Conservation (phyloP, 30 jellyfish, hydroid and myxozoan genomes). For the Hydractinia symbiolongicarpus region DNA sequence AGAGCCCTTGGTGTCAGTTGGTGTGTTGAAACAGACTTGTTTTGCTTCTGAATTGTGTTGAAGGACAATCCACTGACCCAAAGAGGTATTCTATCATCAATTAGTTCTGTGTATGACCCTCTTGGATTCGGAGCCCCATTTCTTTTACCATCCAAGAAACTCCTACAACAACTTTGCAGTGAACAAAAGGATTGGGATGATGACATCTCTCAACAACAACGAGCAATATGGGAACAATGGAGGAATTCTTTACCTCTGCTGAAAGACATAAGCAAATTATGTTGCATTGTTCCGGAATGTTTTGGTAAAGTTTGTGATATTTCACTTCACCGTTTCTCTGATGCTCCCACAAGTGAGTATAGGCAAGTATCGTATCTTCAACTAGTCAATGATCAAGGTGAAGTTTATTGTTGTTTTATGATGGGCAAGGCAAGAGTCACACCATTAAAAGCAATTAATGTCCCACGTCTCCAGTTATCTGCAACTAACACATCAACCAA, state of each 20-base stretch:
- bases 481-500: slow-evolving; percentile 37
- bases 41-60: slow-evolving; percentile 38
- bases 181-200: slow-evolving; percentile 35
- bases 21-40: slow-evolving; percentile 43
- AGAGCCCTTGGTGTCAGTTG: slow-evolving; percentile 35
- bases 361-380: not conserved
- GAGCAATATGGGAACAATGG: slow-evolving; percentile 35
- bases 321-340: slow-evolving; percentile 42
- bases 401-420: slow-evolving; percentile 27
- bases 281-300: slow-evolving; percentile 15
- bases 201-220: slow-evolving; percentile 19
- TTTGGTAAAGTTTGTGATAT: slow-evolving; percentile 22
- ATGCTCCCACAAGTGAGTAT: not conserved
- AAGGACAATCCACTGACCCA: slow-evolving; percentile 38
- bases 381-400: slow-evolving; percentile 11
- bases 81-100: slow-evolving; percentile 40
- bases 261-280: not conserved
- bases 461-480: slow-evolving; percentile 42
- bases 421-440: slow-evolving; percentile 49
- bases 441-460: slow-evolving; percentile 32
- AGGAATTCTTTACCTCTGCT: slow-evolving; percentile 25
- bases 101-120: slow-evolving; percentile 43
- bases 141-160: slow-evolving; percentile 22
- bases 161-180: slow-evolving; percentile 31
- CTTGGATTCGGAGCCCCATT: slow-evolving; percentile 42